Evolutionary conservation across 2,113 vertebrate species (phyloP).

Genomic region (Daphoenositta chrysoptera): DNA sequence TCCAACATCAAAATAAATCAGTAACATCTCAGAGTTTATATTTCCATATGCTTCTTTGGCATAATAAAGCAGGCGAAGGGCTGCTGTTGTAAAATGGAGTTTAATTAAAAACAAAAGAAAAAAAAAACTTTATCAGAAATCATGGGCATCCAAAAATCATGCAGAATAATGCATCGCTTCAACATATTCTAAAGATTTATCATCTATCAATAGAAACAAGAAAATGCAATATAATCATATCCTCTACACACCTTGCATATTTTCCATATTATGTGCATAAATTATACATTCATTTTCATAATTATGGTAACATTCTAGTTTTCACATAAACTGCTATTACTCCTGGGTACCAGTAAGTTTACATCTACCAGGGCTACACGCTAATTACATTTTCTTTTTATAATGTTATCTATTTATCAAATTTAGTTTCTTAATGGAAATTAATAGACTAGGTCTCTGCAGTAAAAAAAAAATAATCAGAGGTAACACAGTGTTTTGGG

Average conservation of each 20-base stretch:
- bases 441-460: conserved; percentile 41
- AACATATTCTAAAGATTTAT: conserved; percentile 52
- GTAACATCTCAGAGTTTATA: conserved; percentile 72
- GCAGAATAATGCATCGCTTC: conserved; percentile 28
- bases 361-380: conserved; percentile 44
- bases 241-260: conserved; percentile 56
- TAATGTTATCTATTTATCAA: conserved; percentile 60
- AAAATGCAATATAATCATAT: conserved; percentile 44
- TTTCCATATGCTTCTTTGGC: conserved; percentile 74
- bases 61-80: conserved; percentile 64
- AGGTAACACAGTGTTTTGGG: not conserved
- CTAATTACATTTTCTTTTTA: conserved; percentile 60
- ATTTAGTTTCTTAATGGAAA: conserved; percentile 59
- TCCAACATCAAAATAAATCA: conserved; percentile 74
- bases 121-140: conserved; percentile 64
- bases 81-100: conserved; percentile 61
- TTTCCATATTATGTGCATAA: conserved; percentile 61
- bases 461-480: not conserved
- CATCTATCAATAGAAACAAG: conserved; percentile 54
- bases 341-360: conserved; percentile 63
- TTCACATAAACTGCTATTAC: conserved; percentile 67
- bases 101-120: conserved; percentile 76
- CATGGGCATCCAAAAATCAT: conserved; percentile 34
- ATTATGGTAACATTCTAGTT: conserved; percentile 67
- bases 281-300: conserved; percentile 69